phyloP scores from a whole-genome alignment of 2,113 vertebrate species.

The Tichodroma muraria region DNA sequence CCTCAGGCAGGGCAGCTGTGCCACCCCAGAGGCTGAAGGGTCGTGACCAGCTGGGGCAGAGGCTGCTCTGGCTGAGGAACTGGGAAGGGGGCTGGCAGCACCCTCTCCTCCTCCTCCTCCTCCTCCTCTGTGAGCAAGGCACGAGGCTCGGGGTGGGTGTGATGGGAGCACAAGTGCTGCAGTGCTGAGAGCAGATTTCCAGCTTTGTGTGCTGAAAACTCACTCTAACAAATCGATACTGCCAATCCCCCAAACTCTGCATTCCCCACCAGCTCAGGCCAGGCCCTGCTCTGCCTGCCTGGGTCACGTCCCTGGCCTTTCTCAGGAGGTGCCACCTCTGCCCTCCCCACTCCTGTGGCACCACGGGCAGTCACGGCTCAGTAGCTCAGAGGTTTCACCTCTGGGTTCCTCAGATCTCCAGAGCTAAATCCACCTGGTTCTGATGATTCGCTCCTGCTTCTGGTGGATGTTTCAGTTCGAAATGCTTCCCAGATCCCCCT shows the following conservation, averaged over 20 bases:
- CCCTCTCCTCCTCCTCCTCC: background rate
- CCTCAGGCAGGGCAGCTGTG: background rate
- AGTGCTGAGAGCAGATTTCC: background rate
- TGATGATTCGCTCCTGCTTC: background rate
- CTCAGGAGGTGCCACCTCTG: background rate
- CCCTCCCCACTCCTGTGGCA: background rate
- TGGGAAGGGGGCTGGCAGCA: background rate
- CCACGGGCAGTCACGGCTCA: accelerated
- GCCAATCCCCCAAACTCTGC: background rate
- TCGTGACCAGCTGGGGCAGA: background rate
- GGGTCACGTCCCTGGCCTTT: background rate
- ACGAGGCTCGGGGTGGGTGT: background rate
- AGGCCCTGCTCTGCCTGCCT: background rate
- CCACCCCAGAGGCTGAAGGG: background rate
- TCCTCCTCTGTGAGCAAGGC: background rate
- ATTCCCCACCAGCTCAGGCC: background rate
- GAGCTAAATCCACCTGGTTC: background rate
- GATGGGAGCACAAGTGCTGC: background rate
- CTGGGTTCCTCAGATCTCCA: background rate
- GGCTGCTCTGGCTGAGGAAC: background rate
- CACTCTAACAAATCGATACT: background rate
- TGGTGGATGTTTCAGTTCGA: constrained; percentile 2
- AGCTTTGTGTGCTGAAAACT: background rate
- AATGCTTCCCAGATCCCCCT: constrained; percentile 1
- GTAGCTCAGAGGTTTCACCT: accelerated